phyloP scores from a whole-genome alignment of 2,113 vertebrate genomes.

The Anarhynchus alexandrinus region DNA sequence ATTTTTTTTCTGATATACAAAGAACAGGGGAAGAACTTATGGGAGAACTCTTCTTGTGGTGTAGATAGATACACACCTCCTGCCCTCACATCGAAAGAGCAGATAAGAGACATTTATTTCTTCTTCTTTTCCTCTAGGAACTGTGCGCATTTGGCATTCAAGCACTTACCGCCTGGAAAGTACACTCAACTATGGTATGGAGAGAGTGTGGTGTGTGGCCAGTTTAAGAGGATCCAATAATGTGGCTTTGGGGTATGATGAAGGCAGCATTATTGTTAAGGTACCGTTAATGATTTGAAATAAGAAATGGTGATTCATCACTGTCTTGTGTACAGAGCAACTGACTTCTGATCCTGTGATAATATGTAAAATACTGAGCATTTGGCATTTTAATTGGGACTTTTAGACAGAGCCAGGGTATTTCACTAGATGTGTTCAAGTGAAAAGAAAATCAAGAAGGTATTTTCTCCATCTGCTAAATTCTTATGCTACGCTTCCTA shows the following conservation, averaged over 20 bases:
- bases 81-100: accelerated
- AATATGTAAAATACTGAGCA: neutral
- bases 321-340: neutral
- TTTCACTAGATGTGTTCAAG: neutral
- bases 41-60: neutral
- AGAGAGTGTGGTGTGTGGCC: conserved; percentile 96
- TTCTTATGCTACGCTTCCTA: conserved; percentile 41
- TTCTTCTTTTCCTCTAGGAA: conserved; percentile 74
- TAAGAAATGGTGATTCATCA: neutral
- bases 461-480: neutral
- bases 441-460: neutral
- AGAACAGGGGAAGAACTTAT: neutral
- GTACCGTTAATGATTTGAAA: conserved; percentile 58
- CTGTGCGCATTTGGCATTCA: conserved; percentile 97
- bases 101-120: neutral
- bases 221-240: conserved; percentile 95
- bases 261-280: conserved; percentile 99
- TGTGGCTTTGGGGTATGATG: conserved; percentile 94
- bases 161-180: conserved; percentile 97
- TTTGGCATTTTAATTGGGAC: neutral
- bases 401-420: neutral
- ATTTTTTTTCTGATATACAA: conserved; percentile 22
- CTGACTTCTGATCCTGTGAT: neutral
- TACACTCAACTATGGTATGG: conserved; percentile 97
- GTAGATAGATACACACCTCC: neutral